These are phyloP conservation scores for Trichechus manatus DNA, from an alignment of 2,113 vertebrate species.

Conservation along the genomic window DNA sequence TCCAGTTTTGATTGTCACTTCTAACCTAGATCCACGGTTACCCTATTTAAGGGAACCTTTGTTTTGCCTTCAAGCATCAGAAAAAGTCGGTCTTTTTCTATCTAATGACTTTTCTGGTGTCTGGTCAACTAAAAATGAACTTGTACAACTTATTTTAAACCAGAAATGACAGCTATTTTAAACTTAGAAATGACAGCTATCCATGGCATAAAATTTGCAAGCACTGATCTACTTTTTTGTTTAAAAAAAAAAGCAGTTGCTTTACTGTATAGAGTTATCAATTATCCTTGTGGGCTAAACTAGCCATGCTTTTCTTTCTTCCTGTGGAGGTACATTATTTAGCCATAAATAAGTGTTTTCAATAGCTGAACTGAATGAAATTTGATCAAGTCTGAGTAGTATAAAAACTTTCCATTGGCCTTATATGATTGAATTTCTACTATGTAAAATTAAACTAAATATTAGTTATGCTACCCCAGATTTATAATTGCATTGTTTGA, in stretches of 20 bases:
- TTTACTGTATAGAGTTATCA: slow-evolving; percentile 2
- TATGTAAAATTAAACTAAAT: slow-evolving; percentile 29
- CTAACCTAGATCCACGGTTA: background rate
- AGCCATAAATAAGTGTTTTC: slow-evolving; percentile 33
- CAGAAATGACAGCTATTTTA: background rate
- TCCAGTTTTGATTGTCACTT: background rate
- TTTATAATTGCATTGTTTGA: slow-evolving; percentile 11
- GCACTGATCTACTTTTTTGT: background rate
- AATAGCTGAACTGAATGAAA: background rate
- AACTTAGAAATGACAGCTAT: background rate
- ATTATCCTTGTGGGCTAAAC: background rate
- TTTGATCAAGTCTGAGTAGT: slow-evolving; percentile 46
- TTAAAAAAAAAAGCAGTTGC: background rate
- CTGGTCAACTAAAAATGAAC: background rate
- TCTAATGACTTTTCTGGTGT: slow-evolving; percentile 1
- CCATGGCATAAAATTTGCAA: slow-evolving; percentile 36
- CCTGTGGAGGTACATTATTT: background rate
- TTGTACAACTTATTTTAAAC: slow-evolving; percentile 13
- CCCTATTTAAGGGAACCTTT: slow-evolving; percentile 22
- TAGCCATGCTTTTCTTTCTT: slow-evolving; percentile 46
- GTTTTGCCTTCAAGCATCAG: background rate
- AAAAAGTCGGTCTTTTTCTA: background rate
- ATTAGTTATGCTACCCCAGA: slow-evolving; percentile 23
- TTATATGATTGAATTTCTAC: slow-evolving; percentile 40
- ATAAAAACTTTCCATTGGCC: slow-evolving; percentile 1